Conservation (phyloP, 2,113 vertebrate genomes). For the Heterochromis multidens region DNA sequence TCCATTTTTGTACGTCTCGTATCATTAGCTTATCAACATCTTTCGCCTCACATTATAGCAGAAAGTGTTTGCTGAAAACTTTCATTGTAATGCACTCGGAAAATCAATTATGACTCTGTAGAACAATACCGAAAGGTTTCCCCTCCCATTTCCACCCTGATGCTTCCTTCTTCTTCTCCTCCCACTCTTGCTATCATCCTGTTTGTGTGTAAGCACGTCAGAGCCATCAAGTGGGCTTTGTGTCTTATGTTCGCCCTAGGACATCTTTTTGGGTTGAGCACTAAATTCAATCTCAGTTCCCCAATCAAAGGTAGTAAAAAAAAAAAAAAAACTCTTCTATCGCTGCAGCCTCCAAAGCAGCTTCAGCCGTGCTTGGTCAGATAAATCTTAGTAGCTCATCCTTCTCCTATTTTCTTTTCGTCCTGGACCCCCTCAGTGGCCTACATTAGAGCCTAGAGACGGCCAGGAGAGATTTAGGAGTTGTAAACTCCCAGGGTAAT, state of each 20-base stretch:
- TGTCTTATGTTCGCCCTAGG: conserved; percentile 63
- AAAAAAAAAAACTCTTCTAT: background rate
- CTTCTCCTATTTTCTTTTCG: conserved; percentile 66
- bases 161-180: conserved; percentile 24
- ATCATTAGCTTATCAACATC: conserved; percentile 60
- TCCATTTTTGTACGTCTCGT: conserved; percentile 55
- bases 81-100: conserved; percentile 64
- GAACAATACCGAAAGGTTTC: conserved; percentile 50
- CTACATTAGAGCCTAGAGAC: conserved; percentile 72
- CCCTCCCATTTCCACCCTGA: conserved; percentile 22
- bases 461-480: conserved; percentile 70
- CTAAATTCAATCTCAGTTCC: conserved; percentile 66
- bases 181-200: conserved; percentile 15
- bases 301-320: conserved; percentile 70
- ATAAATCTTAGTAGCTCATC: conserved; percentile 71
- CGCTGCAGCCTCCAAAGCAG: conserved; percentile 32
- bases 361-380: conserved; percentile 50
- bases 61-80: conserved; percentile 54
- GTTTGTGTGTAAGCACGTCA: conserved; percentile 45
- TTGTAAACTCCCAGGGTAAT: conserved; percentile 73
- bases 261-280: conserved; percentile 59
- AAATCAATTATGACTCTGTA: conserved; percentile 71
- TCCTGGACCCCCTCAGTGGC: conserved; percentile 64
- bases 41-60: conserved; percentile 35
- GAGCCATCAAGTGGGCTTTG: conserved; percentile 54